These are phyloP conservation scores for Blennius ocellaris DNA, from an alignment of 2,113 vertebrate genomes.

Conservation along the genomic window DNA sequence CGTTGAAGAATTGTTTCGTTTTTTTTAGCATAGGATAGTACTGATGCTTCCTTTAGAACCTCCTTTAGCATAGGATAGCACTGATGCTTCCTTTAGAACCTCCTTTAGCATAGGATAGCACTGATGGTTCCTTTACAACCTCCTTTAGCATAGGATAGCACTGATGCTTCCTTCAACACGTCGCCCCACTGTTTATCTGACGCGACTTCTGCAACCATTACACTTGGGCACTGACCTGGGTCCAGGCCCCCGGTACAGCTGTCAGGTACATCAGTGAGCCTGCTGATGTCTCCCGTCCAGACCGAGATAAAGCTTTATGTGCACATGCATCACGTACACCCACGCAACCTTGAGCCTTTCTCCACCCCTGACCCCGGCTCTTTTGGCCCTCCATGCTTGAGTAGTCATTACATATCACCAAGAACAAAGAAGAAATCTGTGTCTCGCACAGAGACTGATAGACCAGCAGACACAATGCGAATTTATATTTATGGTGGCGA, in stretches of 20 bases:
- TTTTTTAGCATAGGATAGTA: too few relatives aligned
- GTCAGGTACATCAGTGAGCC: not conserved
- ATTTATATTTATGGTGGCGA: not conserved
- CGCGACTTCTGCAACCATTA: not conserved
- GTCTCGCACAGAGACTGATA: not conserved
- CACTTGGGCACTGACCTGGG: slow-evolving; percentile 14
- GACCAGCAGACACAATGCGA: not conserved
- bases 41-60: too few relatives aligned
- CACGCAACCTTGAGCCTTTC: slow-evolving; percentile 9
- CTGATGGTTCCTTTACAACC: too few relatives aligned
- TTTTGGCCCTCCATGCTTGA: slow-evolving; percentile 43
- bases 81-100: too few relatives aligned
- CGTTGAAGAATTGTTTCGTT: too few relatives aligned
- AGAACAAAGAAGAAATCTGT: slow-evolving; percentile 45
- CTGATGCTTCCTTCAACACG: too few relatives aligned
- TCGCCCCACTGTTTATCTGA: slow-evolving; percentile 7
- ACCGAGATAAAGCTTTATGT: not conserved
- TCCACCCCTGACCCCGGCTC: slow-evolving; percentile 55
- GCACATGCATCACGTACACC: not conserved
- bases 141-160: too few relatives aligned
- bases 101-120: too few relatives aligned
- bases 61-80: too few relatives aligned
- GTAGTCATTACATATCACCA: slow-evolving; percentile 45
- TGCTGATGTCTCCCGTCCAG: not conserved
- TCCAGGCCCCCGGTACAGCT: slow-evolving; percentile 20